Percentiles rank a stretch among this genome's conserved stretches.
phyloP scores from a whole-genome alignment of 2,888 invertebrate species.

The Drosophila barbarae region DNA sequence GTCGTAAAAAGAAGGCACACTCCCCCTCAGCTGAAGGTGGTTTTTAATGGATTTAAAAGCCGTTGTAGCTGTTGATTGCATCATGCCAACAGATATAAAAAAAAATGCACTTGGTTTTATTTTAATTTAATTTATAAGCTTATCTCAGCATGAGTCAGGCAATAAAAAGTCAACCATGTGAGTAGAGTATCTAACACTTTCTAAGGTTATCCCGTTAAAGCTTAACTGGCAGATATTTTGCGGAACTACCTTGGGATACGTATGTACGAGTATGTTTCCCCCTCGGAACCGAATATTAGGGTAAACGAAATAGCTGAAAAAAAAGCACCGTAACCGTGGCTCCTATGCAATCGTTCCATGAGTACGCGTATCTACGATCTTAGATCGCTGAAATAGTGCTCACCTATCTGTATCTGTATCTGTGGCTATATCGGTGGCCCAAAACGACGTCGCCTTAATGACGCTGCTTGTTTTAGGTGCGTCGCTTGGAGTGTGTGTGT shows the following conservation, averaged over 20 bases:
- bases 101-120: conserved; percentile 15
- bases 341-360: conserved; percentile 30
- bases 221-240: conserved; percentile 21
- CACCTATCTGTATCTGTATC: conserved; percentile 9
- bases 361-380: conserved; percentile 34
- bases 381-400: conserved; percentile 33
- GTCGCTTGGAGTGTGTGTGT: conserved; percentile 7
- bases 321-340: conserved; percentile 24
- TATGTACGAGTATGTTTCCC: not conserved
- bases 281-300: conserved; percentile 18
- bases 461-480: conserved; percentile 37
- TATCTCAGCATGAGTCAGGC: conserved; percentile 22
- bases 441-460: conserved; percentile 31
- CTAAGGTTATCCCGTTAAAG: conserved; percentile 34
- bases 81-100: conserved; percentile 8
- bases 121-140: conserved; percentile 17
- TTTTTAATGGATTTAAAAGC: not conserved
- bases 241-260: conserved; percentile 40
- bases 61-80: conserved; percentile 1
- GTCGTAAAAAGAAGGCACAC: conserved; percentile 3
- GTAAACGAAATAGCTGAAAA: conserved; percentile 26
- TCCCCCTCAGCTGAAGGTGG: not conserved
- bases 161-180: conserved; percentile 21
- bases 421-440: conserved; percentile 1
- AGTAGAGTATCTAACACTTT: conserved; percentile 23